Percentiles rank a stretch among this genome's conserved stretches.
phyloP scores from a whole-genome alignment of 2,888 invertebrate species.

The Leucophenga montana region DNA sequence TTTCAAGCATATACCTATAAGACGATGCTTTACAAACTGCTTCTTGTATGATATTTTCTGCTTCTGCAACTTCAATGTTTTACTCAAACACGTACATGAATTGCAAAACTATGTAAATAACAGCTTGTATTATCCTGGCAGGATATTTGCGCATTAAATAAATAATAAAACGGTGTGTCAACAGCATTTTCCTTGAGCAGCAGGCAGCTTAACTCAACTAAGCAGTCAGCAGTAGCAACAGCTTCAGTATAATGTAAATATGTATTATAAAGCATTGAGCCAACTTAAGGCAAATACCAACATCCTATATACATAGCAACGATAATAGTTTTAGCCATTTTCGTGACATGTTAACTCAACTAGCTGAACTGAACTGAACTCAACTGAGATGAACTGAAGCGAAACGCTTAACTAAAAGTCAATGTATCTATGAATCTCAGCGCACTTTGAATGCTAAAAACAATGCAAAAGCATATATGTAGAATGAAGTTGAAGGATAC shows the following conservation, averaged over 20 bases:
- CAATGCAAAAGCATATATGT: constrained; percentile 5
- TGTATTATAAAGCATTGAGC: not conserved
- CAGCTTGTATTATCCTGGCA: constrained; percentile 16
- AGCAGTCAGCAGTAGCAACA: not conserved
- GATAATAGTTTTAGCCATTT: constrained; percentile 28
- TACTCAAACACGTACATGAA: not conserved
- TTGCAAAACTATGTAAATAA: constrained; percentile 18
- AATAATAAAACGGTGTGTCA: constrained; percentile 24
- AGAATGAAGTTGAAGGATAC: not conserved
- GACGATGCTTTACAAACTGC: no score
- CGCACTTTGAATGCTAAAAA: constrained; percentile 11
- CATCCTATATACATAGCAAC: not conserved
- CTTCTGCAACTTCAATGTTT: no score
- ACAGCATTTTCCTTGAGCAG: constrained; percentile 15
- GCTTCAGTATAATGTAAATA: constrained; percentile 5
- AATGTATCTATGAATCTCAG: constrained; percentile 9
- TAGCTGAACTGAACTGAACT: not conserved
- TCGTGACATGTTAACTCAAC: constrained; percentile 29
- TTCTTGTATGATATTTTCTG: no score
- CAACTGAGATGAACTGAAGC: not conserved
- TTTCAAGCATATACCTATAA: no score
- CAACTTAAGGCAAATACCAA: constrained; percentile 6
- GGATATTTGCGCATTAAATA: constrained; percentile 19
- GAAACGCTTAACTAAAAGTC: constrained; percentile 12
- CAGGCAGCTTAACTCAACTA: not conserved